phyloP scores from a whole-genome alignment of 2,797 vertebrate species.

The Tarsius wallacei region DNA sequence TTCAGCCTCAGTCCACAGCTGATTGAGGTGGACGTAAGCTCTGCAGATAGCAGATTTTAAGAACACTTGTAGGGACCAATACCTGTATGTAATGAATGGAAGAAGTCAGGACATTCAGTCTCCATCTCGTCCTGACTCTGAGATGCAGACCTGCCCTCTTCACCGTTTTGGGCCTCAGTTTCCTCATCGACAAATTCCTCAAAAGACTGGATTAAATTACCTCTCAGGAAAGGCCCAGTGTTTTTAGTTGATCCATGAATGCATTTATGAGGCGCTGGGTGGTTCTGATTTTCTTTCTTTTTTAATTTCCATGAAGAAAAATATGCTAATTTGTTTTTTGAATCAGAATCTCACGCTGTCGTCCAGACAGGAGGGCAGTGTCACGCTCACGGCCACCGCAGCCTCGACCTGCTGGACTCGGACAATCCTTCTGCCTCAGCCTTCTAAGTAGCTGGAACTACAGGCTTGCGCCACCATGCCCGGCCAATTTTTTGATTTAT shows the following conservation, averaged over 20 bases:
- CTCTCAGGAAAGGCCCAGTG: not conserved
- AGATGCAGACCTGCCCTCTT: not conserved
- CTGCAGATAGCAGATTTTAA: not conserved
- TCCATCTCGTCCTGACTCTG: not conserved
- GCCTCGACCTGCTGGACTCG: too few relatives aligned
- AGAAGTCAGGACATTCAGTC: not conserved
- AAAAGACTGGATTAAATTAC: not conserved
- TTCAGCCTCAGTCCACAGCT: not conserved
- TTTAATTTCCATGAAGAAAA: too few relatives aligned
- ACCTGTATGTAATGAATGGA: not conserved
- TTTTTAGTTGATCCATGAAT: slow-evolving; percentile 12
- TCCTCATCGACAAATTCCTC: not conserved
- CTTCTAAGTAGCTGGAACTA: too few relatives aligned
- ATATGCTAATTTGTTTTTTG: too few relatives aligned
- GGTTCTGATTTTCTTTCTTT: not conserved
- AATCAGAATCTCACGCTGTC: too few relatives aligned
- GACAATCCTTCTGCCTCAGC: too few relatives aligned
- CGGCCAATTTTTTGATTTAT: too few relatives aligned
- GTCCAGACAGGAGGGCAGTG: too few relatives aligned
- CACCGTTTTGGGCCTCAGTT: not conserved
- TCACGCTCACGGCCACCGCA: too few relatives aligned
- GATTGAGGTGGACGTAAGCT: not conserved
- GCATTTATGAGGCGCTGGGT: not conserved
- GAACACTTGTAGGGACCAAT: not conserved
- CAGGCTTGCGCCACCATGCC: too few relatives aligned